These are phyloP conservation scores for Norana najaformis DNA, from an alignment of 2,888 invertebrate species.

Conservation along the genomic window DNA sequence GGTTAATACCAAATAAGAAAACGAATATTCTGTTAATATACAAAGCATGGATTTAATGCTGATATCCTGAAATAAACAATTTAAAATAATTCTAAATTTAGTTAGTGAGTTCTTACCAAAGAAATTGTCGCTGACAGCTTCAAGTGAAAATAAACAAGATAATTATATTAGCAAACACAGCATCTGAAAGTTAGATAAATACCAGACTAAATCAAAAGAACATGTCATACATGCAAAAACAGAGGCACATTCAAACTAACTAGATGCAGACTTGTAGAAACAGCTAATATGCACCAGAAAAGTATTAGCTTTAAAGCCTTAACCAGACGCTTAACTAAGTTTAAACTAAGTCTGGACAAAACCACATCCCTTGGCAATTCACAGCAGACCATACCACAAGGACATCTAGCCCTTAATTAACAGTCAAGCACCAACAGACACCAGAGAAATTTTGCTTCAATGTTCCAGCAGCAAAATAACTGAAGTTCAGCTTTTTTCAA, in stretches of 20 bases:
- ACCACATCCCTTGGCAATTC: not conserved
- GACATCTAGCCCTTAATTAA: not conserved
- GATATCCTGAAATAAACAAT: not conserved
- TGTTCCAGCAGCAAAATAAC: not conserved
- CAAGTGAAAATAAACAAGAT: conserved; percentile 16
- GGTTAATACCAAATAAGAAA: not conserved
- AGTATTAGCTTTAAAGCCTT: not conserved
- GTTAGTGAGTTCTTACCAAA: conserved; percentile 17
- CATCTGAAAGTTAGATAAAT: not conserved
- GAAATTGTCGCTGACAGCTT: conserved; percentile 27
- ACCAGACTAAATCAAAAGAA: not conserved
- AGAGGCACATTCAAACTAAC: not conserved
- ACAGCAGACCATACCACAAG: not conserved
- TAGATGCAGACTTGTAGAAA: not conserved
- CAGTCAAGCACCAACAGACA: not conserved
- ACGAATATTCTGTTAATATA: not conserved
- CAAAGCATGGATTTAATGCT: not conserved
- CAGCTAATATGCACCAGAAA: not conserved
- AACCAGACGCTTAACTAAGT: conserved; percentile 3
- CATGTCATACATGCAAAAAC: not conserved
- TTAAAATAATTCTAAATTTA: not conserved
- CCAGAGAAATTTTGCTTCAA: not conserved
- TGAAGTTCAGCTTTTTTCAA: not conserved
- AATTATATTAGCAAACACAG: conserved; percentile 1
- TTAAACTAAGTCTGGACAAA: not conserved